Percentiles rank a stretch among this genome's conserved stretches.
Conservation (phyloP, 2,888 invertebrate species). For the Ctenicera cuprea region DNA sequence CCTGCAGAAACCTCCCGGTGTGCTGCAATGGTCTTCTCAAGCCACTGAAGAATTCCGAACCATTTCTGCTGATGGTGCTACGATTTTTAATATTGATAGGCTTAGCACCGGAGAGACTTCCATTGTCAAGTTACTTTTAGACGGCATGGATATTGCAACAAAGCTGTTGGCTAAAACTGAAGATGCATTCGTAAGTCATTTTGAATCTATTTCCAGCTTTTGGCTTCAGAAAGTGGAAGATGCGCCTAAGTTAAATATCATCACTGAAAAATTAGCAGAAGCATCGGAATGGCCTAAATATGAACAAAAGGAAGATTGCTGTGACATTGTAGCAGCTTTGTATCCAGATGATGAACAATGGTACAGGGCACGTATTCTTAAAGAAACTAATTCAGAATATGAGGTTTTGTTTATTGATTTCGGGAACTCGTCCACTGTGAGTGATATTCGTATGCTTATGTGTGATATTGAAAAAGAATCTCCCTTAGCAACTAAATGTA, state of each 20-base stretch:
- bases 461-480: conserved; percentile 73
- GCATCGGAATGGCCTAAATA: conserved; percentile 60
- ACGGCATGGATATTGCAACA: conserved; percentile 79
- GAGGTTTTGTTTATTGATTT: conserved; percentile 79
- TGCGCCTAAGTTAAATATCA: conserved; percentile 74
- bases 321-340: conserved; percentile 71
- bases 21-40: conserved; percentile 78
- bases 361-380: conserved; percentile 77
- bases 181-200: conserved; percentile 78
- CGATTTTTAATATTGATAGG: conserved; percentile 81
- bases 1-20: conserved; percentile 73
- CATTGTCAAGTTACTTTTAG: conserved; percentile 77
- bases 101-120: conserved; percentile 81
- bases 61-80: conserved; percentile 81
- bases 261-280: conserved; percentile 78
- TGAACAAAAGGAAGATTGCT: conserved; percentile 18
- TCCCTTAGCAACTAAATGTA: conserved; percentile 76
- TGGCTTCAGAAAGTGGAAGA: conserved; percentile 80
- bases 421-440: conserved; percentile 76
- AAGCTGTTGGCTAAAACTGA: conserved; percentile 71
- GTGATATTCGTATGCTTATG: conserved; percentile 75
- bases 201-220: conserved; percentile 81
- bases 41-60: conserved; percentile 81
- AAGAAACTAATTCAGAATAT: conserved; percentile 73
- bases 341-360: conserved; percentile 73